phyloP scores from a whole-genome alignment of 2,797 vertebrate genomes.

The Sebastes trivittatus region DNA sequence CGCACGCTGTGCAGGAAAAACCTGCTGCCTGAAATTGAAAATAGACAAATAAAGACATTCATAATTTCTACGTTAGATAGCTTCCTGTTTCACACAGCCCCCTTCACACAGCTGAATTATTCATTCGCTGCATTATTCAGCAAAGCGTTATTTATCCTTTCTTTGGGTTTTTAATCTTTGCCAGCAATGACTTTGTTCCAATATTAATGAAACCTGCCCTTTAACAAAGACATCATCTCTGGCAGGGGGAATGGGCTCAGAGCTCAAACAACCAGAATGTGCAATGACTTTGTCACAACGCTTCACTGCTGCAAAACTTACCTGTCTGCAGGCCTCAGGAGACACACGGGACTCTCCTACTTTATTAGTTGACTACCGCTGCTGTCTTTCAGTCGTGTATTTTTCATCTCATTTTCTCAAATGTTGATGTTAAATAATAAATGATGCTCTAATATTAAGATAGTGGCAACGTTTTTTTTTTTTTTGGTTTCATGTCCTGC shows the following conservation, averaged over 20 bases:
- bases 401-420: background rate
- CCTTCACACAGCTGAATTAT: slow-evolving; percentile 56
- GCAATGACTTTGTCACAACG: slow-evolving; percentile 33
- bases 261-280: slow-evolving; percentile 28
- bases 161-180: slow-evolving; percentile 70
- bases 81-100: slow-evolving; percentile 1
- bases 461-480: background rate
- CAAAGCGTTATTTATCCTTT: slow-evolving; percentile 69
- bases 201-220: slow-evolving; percentile 72
- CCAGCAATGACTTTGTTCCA: slow-evolving; percentile 69
- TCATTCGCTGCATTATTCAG: slow-evolving; percentile 72
- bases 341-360: background rate
- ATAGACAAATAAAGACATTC: slow-evolving; percentile 30
- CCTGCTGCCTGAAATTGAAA: slow-evolving; percentile 1
- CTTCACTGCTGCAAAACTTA: slow-evolving; percentile 14
- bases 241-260: slow-evolving; percentile 11
- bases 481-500: background rate
- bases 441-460: background rate
- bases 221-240: slow-evolving; percentile 58
- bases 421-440: background rate
- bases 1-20: background rate
- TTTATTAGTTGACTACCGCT: background rate
- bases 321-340: slow-evolving; percentile 11
- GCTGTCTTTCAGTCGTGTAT: background rate
- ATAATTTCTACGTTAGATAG: slow-evolving; percentile 36